Evolutionary conservation across 2,113 vertebrate species (phyloP).

Genomic region (Actinemys pallida): DNA sequence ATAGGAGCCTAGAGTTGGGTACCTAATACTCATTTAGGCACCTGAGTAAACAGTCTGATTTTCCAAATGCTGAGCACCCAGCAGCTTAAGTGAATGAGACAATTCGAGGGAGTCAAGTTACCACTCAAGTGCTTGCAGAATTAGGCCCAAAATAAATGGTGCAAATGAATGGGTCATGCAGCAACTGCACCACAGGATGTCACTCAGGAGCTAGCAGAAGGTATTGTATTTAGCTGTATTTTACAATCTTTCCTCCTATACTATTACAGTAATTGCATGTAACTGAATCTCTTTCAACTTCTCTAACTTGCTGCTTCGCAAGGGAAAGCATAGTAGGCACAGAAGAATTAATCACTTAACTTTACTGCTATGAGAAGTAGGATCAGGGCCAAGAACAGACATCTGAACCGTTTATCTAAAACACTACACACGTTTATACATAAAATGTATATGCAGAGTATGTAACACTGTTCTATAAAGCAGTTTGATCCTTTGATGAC

Average conservation of each 20-base stretch:
- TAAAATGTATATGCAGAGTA: background rate
- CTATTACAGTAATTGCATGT: background rate
- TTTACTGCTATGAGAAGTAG: background rate
- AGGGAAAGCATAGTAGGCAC: background rate
- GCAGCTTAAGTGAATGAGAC: background rate
- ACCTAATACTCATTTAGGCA: accelerated
- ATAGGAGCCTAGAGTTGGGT: accelerated
- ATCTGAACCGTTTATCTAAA: background rate
- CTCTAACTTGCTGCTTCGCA: background rate
- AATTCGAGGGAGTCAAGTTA: accelerated
- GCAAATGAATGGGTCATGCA: accelerated
- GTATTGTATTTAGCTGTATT: accelerated
- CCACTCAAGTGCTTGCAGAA: accelerated
- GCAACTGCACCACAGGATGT: slow-evolving; percentile 55
- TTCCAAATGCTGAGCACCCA: accelerated
- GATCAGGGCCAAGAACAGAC: background rate
- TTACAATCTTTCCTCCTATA: accelerated
- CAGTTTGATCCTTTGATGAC: background rate
- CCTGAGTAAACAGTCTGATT: accelerated
- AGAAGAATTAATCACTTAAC: background rate
- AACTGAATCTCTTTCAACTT: background rate
- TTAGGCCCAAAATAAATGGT: accelerated
- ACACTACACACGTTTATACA: background rate
- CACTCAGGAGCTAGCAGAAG: slow-evolving; percentile 25
- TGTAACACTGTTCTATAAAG: background rate